Conservation (phyloP, 2,113 vertebrate species). For the Dasyornis broadbenti region DNA sequence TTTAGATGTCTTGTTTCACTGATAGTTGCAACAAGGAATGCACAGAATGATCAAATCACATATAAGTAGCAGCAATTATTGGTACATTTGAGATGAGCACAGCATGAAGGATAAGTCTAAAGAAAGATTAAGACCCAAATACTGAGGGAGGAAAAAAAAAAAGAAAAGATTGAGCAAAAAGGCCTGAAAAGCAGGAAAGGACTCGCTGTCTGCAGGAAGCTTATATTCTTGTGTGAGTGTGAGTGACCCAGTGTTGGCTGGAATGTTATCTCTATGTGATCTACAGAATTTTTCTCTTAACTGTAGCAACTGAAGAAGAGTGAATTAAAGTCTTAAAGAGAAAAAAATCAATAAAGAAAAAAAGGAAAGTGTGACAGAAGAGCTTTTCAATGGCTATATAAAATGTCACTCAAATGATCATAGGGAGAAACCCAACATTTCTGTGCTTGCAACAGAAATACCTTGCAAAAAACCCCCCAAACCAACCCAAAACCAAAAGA, state of each 20-base stretch:
- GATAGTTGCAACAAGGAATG: constrained; percentile 63
- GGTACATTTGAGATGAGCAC: constrained; percentile 75
- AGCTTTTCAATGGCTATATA: constrained; percentile 33
- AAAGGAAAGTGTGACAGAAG: constrained; percentile 51
- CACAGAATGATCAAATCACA: constrained; percentile 68
- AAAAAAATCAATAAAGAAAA: constrained; percentile 74
- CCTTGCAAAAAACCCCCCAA: not conserved
- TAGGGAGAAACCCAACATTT: not conserved
- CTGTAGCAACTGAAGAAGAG: constrained; percentile 65
- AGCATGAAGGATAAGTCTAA: constrained; percentile 68
- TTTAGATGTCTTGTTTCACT: constrained; percentile 56
- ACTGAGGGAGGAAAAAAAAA: constrained; percentile 53
- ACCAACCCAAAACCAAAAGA: not conserved
- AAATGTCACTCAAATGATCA: not conserved
- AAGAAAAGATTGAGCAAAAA: constrained; percentile 62
- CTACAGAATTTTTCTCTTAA: constrained; percentile 70
- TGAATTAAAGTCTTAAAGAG: constrained; percentile 74
- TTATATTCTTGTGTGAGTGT: constrained; percentile 64
- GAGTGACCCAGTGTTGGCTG: constrained; percentile 68
- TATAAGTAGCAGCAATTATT: constrained; percentile 74
- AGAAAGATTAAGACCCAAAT: constrained; percentile 77
- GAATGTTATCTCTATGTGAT: constrained; percentile 71
- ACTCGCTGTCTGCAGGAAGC: constrained; percentile 71
- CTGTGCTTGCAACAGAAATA: not conserved
- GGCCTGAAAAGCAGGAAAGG: constrained; percentile 65